A percentile compares a stretch with the other conserved stretches of the same genome.
Conservation (phyloP, 1,140 invertebrate species). For the Ctenoplectra terminalis region DNA sequence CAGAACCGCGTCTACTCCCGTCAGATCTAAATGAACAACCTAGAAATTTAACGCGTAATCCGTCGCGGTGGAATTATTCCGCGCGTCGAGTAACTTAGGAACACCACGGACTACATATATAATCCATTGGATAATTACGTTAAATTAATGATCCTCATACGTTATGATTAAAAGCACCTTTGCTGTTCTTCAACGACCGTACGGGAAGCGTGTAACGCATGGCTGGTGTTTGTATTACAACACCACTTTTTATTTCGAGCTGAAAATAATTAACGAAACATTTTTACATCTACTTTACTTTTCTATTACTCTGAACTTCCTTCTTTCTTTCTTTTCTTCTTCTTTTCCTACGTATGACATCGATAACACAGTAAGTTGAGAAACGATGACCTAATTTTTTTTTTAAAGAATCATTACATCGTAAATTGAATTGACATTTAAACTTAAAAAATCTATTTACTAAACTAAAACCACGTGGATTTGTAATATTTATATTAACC, state of each 20-base stretch:
- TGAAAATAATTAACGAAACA: no score
- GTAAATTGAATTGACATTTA: no score
- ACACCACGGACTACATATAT: conserved; percentile 5
- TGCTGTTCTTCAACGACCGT: background rate
- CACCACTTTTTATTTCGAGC: no score
- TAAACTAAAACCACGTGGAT: no score
- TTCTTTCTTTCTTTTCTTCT: background rate
- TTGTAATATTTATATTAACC: no score
- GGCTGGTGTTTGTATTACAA: background rate
- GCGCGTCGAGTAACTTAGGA: background rate
- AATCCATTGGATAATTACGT: conserved; percentile 32
- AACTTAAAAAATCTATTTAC: no score
- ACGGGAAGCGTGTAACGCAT: background rate
- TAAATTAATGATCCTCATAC: conserved; percentile 20
- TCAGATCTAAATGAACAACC: conserved; percentile 18
- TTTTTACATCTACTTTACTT: no score
- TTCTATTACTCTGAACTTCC: no score
- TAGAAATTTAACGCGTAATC: conserved; percentile 26
- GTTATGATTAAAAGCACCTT: conserved; percentile 25
- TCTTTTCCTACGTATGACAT: no score
- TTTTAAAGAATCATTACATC: no score
- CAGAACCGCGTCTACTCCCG: conserved; percentile 1
- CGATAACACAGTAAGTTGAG: no score
- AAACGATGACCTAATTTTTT: no score
- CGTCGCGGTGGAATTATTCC: conserved; percentile 21